Conservation (phyloP, 2,113 vertebrate species). For the Tiliqua scincoides region DNA sequence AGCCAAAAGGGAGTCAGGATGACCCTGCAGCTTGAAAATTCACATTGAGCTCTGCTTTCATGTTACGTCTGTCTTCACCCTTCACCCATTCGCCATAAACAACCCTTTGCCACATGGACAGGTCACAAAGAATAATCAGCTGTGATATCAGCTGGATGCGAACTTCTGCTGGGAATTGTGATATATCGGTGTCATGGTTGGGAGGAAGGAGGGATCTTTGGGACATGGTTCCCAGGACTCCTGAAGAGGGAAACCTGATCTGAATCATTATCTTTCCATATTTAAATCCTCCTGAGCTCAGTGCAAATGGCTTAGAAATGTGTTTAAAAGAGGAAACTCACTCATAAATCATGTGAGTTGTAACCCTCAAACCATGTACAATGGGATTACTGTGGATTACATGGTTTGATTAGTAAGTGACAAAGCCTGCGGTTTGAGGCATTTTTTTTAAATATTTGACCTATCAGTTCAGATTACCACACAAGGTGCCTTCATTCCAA, state of each 20-base stretch:
- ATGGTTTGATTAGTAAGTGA: slow-evolving; percentile 5
- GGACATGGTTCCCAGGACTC: background rate
- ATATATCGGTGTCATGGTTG: background rate
- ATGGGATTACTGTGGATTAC: background rate
- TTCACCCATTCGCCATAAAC: background rate
- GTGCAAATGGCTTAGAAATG: background rate
- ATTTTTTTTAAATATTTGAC: background rate
- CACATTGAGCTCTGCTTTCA: too few relatives aligned
- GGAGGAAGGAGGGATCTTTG: background rate
- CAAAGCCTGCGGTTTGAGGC: background rate
- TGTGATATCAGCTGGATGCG: background rate
- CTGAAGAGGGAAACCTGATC: background rate
- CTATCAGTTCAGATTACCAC: background rate
- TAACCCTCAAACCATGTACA: background rate
- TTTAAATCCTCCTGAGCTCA: background rate
- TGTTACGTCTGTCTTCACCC: too few relatives aligned
- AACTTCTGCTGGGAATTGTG: background rate
- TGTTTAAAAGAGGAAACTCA: background rate
- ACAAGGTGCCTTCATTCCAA: background rate
- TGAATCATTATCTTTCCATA: background rate
- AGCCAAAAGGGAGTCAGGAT: background rate
- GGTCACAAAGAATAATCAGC: background rate
- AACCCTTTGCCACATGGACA: background rate
- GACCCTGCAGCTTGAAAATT: background rate
- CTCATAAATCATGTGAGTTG: background rate